Evolutionary conservation across 2,797 vertebrate species (phyloP).

Genomic region (Pipistrellus kuhlii): DNA sequence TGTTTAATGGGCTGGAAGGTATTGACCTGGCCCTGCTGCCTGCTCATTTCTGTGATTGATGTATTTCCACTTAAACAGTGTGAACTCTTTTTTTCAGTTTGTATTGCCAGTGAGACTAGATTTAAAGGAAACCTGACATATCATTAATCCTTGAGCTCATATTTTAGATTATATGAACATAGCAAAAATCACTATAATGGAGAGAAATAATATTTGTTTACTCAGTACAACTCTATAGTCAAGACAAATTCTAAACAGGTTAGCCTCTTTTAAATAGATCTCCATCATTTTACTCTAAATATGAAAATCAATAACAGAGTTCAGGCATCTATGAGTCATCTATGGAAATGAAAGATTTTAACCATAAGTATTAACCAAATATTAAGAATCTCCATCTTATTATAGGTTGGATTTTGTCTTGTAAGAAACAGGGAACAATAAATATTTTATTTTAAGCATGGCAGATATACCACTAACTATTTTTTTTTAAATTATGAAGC

Average conservation of each 20-base stretch:
- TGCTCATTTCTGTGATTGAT: conserved; percentile 85
- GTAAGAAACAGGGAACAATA: neutral
- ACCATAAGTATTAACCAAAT: neutral
- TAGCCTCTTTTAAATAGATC: conserved; percentile 8
- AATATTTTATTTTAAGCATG: conserved; percentile 50
- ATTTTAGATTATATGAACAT: conserved; percentile 69
- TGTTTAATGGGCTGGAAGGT: conserved; percentile 87
- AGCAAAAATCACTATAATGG: conserved; percentile 50
- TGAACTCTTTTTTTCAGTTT: conserved; percentile 79
- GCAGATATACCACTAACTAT: conserved; percentile 35
- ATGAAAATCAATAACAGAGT: neutral
- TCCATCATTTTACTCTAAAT: conserved; percentile 17
- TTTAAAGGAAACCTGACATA: conserved; percentile 76
- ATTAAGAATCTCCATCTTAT: neutral
- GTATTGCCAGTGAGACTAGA: conserved; percentile 74
- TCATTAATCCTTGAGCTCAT: conserved; percentile 74
- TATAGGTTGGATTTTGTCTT: neutral
- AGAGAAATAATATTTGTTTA: conserved; percentile 63
- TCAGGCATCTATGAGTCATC: neutral
- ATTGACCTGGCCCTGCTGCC: conserved; percentile 81
- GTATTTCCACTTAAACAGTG: conserved; percentile 75
- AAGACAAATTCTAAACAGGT: neutral
- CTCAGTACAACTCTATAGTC: neutral
- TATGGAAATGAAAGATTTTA: conserved; percentile 18
- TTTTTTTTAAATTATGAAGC: conserved; percentile 46